Evolutionary conservation across 2,113 vertebrate species (phyloP).

Genomic region (Varanus komodoensis): DNA sequence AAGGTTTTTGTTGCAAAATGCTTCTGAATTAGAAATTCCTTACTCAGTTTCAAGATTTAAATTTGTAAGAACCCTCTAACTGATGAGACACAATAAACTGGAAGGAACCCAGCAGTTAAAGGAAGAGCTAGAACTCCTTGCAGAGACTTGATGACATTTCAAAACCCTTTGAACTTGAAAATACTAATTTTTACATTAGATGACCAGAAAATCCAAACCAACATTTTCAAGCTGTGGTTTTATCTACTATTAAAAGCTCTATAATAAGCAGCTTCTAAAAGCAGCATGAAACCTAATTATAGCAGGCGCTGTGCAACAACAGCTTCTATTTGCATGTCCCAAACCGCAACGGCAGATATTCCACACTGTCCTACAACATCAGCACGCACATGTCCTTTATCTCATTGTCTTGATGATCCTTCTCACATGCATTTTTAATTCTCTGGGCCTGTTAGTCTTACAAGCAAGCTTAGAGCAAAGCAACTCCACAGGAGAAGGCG

Average conservation of each 20-base stretch:
- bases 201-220: constrained; percentile 60
- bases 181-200: constrained; percentile 72
- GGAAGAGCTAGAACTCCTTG: constrained; percentile 25
- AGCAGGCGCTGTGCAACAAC: constrained; percentile 61
- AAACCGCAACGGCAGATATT: constrained; percentile 63
- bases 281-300: constrained; percentile 73
- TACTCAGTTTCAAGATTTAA: constrained; percentile 51
- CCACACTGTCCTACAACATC: constrained; percentile 62
- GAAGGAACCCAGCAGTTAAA: neutral
- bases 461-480: neutral
- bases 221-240: constrained; percentile 65
- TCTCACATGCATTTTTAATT: constrained; percentile 52
- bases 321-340: constrained; percentile 75
- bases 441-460: neutral
- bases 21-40: constrained; percentile 9
- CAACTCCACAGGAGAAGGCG: constrained; percentile 7
- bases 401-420: constrained; percentile 42
- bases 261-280: constrained; percentile 71
- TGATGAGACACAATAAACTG: constrained; percentile 34
- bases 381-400: constrained; percentile 68
- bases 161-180: constrained; percentile 59
- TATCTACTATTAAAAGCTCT: constrained; percentile 70
- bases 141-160: constrained; percentile 40
- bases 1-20: neutral
- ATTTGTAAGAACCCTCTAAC: constrained; percentile 33